Conservation (phyloP, 2,888 invertebrate genomes). For the Netelia virgata region DNA sequence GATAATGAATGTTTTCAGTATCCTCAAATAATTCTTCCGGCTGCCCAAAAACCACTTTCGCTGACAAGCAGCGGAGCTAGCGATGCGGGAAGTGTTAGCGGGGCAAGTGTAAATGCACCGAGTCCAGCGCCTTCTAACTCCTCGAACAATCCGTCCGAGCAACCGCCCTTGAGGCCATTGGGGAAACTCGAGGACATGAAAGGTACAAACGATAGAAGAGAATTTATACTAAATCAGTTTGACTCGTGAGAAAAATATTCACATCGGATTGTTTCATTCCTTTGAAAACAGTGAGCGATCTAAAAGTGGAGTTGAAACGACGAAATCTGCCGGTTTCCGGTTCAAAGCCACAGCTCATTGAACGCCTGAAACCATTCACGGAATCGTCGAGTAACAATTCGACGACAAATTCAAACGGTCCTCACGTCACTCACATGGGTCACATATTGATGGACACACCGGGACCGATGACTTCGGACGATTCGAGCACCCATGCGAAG, state of each 20-base stretch:
- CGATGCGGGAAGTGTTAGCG: constrained; percentile 84
- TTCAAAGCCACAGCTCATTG: constrained; percentile 97
- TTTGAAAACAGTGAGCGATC: constrained; percentile 90
- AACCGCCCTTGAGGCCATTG: constrained; percentile 84
- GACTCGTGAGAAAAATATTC: constrained; percentile 3
- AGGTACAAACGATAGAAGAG: constrained; percentile 79
- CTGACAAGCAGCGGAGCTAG: constrained; percentile 81
- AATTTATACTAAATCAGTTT: background rate
- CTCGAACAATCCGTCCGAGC: constrained; percentile 81
- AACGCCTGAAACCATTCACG: constrained; percentile 92
- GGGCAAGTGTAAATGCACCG: constrained; percentile 79
- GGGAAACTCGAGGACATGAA: constrained; percentile 97
- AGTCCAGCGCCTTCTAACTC: constrained; percentile 82
- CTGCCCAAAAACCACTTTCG: constrained; percentile 87
- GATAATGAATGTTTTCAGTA: constrained; percentile 84
- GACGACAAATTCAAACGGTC: constrained; percentile 80
- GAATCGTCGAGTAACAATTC: constrained; percentile 81
- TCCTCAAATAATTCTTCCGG: constrained; percentile 93
- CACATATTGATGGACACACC: constrained; percentile 85
- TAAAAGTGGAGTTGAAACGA: constrained; percentile 97
- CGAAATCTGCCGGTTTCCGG: constrained; percentile 98
- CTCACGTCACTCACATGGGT: constrained; percentile 83
- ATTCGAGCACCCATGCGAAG: constrained; percentile 81
- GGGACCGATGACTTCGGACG: constrained; percentile 81
- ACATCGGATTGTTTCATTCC: constrained; percentile 16